These are phyloP conservation scores for Charina bottae DNA, from an alignment of 2,113 vertebrate genomes.

Conservation along the genomic window DNA sequence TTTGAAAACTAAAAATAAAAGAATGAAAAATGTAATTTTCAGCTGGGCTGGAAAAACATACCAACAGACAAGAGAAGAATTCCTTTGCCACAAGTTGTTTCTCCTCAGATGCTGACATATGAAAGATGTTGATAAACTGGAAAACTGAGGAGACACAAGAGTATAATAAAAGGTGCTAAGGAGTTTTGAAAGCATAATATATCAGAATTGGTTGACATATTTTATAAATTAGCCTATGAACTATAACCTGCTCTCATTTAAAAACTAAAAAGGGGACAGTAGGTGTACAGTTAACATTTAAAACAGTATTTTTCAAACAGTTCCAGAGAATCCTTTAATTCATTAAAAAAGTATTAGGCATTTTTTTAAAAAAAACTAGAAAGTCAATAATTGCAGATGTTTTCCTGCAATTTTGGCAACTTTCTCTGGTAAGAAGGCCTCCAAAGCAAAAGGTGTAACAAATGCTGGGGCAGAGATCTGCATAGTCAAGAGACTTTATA, in stretches of 20 bases:
- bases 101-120: background rate
- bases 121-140: background rate
- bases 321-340: background rate
- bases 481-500: background rate
- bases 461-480: background rate
- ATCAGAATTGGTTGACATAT: background rate
- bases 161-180: background rate
- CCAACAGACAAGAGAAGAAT: background rate
- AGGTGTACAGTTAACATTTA: background rate
- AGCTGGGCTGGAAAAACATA: background rate
- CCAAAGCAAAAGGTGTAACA: background rate
- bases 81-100: background rate
- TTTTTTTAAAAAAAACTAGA: background rate
- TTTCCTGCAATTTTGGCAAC: background rate
- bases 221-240: background rate
- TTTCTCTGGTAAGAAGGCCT: background rate
- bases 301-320: background rate
- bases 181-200: background rate
- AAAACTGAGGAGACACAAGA: background rate
- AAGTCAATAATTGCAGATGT: background rate
- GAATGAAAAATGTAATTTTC: background rate
- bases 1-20: background rate
- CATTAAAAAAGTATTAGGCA: background rate
- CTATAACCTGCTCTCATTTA: background rate
- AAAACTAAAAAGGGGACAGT: background rate